These are phyloP conservation scores for Acanthacorydalis orientalis DNA, from an alignment of 2,888 invertebrate genomes.

Conservation along the genomic window DNA sequence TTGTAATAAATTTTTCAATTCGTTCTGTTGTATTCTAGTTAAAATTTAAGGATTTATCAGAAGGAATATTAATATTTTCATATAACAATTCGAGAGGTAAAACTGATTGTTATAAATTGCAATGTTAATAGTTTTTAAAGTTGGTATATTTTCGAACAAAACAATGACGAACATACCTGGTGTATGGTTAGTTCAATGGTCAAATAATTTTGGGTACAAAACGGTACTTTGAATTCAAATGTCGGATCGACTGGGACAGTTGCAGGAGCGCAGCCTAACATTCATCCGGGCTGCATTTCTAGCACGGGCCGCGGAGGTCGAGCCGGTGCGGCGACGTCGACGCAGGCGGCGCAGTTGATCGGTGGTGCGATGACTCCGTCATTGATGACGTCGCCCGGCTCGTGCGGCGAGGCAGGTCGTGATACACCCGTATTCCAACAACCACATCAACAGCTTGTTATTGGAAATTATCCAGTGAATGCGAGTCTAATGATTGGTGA, in stretches of 20 bases:
- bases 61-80: too few species aligned
- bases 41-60: too few species aligned
- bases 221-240: too few species aligned
- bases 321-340: constrained; percentile 40
- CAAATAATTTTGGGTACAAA: too few species aligned
- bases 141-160: too few species aligned
- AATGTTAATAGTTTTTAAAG: too few species aligned
- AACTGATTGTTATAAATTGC: too few species aligned
- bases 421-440: constrained; percentile 20
- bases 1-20: too few species aligned
- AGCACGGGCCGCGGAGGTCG: constrained; percentile 42
- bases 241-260: constrained; percentile 3
- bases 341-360: constrained; percentile 42
- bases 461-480: constrained; percentile 50
- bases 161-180: too few species aligned
- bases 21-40: too few species aligned
- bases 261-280: constrained; percentile 36
- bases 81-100: too few species aligned
- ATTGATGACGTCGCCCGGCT: constrained; percentile 31
- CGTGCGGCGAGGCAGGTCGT: not conserved
- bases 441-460: constrained; percentile 31
- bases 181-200: too few species aligned
- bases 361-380: constrained; percentile 56
- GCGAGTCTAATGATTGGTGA: constrained; percentile 61
- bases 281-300: constrained; percentile 44